These are phyloP conservation scores for Euborellia annulipes DNA, from an alignment of 1,140 invertebrate species.

Conservation along the genomic window DNA sequence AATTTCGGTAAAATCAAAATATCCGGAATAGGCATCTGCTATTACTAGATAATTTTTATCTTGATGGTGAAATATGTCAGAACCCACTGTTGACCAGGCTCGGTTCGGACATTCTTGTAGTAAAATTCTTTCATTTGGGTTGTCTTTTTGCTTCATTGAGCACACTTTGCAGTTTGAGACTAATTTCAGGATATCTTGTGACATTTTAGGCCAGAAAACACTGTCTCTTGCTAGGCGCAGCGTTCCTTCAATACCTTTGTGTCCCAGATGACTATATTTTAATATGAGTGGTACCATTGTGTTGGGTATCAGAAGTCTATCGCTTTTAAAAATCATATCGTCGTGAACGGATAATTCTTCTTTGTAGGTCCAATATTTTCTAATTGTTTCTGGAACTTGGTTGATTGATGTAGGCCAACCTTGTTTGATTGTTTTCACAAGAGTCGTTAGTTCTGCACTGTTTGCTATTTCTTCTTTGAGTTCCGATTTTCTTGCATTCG, in stretches of 20 bases:
- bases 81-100: neutral
- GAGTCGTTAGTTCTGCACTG: too few species aligned
- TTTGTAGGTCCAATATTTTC: constrained; percentile 6
- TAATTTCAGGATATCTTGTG: constrained; percentile 2
- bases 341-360: constrained; percentile 8
- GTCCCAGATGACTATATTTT: too few species aligned
- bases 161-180: neutral
- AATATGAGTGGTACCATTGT: too few species aligned
- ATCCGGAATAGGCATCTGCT: constrained; percentile 1
- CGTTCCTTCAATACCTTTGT: neutral
- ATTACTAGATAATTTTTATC: constrained; percentile 1
- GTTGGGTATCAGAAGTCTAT: neutral
- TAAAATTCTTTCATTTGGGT: neutral
- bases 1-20: neutral
- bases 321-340: constrained; percentile 5
- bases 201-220: constrained; percentile 6
- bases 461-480: too few species aligned
- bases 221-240: neutral
- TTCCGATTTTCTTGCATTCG: too few species aligned
- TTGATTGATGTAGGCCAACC: constrained; percentile 1
- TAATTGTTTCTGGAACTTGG: neutral
- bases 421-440: too few species aligned
- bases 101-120: too few species aligned
- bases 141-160: neutral
- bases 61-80: constrained; percentile 3